These are phyloP conservation scores for Pristiophorus japonicus DNA, from an alignment of 2,113 vertebrate species.

Conservation along the genomic window DNA sequence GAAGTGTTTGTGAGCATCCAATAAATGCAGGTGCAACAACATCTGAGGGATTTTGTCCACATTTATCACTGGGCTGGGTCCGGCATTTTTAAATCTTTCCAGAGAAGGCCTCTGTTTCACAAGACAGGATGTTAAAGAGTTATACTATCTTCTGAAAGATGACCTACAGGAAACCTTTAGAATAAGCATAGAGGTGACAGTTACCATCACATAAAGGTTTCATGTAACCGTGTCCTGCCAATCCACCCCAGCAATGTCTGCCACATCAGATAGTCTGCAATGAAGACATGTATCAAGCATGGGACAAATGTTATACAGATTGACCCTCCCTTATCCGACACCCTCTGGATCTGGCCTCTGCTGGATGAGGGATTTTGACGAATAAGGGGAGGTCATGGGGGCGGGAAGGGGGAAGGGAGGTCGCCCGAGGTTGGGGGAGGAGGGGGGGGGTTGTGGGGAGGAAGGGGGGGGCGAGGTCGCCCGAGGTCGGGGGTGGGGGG, in stretches of 20 bases:
- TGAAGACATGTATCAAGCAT: neutral
- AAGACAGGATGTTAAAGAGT: neutral
- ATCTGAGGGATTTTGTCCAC: neutral
- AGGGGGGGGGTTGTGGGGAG: too few species aligned
- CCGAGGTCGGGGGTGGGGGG: too few species aligned
- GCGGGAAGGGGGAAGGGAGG: too few species aligned
- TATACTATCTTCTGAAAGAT: neutral
- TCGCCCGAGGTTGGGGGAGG: too few species aligned
- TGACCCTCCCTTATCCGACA: too few species aligned
- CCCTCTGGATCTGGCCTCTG: too few species aligned
- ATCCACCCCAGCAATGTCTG: neutral
- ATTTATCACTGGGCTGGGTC: neutral
- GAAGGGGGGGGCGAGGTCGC: too few species aligned
- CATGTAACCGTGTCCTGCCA: neutral
- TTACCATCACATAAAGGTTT: neutral
- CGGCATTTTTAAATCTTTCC: neutral
- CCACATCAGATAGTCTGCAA: neutral
- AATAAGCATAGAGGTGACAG: neutral
- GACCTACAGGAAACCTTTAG: neutral
- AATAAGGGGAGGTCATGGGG: too few species aligned
- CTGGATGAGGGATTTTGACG: too few species aligned
- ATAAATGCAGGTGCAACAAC: neutral
- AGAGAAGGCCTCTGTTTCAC: neutral
- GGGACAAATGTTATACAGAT: neutral
- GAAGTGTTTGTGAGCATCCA: neutral